Evolutionary conservation across 2,113 vertebrate genomes (phyloP), one percentile per base, ranked within the genome.

Genomic region (Oncorhynchus mykiss): DNA sequence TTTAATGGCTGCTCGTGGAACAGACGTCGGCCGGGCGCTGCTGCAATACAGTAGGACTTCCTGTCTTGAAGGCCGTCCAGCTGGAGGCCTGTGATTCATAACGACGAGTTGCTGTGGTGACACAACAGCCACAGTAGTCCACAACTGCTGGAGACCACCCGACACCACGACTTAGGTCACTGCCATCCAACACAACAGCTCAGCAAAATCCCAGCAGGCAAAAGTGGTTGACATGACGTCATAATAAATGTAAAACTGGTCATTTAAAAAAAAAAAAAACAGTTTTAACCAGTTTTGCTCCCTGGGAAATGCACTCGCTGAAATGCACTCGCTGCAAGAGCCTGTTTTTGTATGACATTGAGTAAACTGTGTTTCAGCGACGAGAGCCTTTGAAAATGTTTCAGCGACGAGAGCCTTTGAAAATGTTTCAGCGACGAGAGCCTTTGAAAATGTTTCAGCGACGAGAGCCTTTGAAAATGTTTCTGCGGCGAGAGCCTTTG

Each of bases 111-210:
- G 76, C 64, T 71, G 75, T 76, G 78, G 70, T 76, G 74, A 85
- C 80, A 81, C n/a, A 64, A 45, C 48, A 79, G 76, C 72, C 82
- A 75, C 64, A 69, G 74, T 76, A 73, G 67, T 73, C 73, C 75
- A 78, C 65, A 67, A 64, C 62, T 24, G 62, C n/a, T 20, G 13
- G 31, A 67, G 27, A 68, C 29, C 66, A 39, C 66, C 27, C 18
- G 27, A 74, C 71, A 76, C 74, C 86, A 83, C 39, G 76, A 80
- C 79, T 72, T 68, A 81, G 77, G 78, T 65, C 71, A 66, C 69
- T 66, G 48, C 71, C 13, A 62, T 62, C 59, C 59, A 24, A 22
- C n/a, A 62, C 59, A 5, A 54, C 51, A 54, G n/a, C 59, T 62
- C 59, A 7, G 59, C 59, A 22, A 62, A 5, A 62, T 16, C 51